A percentile compares a stretch with the other conserved stretches of the same genome.
phyloP scores from a whole-genome alignment of 2,888 invertebrate species.

The Melangyna quadrimaculata region DNA sequence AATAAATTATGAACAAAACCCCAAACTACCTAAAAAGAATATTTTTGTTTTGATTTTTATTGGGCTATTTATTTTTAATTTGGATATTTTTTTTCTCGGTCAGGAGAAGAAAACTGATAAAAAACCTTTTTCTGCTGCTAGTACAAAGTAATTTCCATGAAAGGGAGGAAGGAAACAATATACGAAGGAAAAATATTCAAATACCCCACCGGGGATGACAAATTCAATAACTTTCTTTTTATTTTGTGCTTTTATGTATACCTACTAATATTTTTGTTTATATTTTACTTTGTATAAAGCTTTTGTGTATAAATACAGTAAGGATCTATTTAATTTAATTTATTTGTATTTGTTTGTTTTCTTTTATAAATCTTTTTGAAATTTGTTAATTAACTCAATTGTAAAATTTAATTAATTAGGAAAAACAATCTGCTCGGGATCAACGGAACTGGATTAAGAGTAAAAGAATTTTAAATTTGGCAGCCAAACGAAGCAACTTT shows the following conservation, averaged over 20 bases:
- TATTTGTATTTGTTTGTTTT: no score
- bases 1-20: background rate
- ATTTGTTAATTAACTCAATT: no score
- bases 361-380: no score
- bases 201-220: background rate
- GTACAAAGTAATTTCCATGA: background rate
- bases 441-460: no score
- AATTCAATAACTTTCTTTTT: background rate
- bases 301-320: no score
- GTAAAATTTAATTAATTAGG: no score
- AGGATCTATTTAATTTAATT: no score
- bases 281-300: no score
- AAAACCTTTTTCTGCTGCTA: background rate
- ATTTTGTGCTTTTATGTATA: background rate
- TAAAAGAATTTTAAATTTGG: no score
- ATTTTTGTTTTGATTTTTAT: background rate
- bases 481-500: no score
- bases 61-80: conserved; percentile 17
- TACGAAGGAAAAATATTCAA: background rate
- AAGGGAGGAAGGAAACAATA: background rate
- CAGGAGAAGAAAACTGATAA: background rate
- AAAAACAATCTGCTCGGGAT: no score
- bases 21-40: background rate
- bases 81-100: background rate
- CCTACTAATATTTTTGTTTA: no score